Evolutionary conservation across 2,113 vertebrate species (phyloP), one percentile per base, ranked within the genome.

Genomic region (Gymnobelideus leadbeateri): DNA sequence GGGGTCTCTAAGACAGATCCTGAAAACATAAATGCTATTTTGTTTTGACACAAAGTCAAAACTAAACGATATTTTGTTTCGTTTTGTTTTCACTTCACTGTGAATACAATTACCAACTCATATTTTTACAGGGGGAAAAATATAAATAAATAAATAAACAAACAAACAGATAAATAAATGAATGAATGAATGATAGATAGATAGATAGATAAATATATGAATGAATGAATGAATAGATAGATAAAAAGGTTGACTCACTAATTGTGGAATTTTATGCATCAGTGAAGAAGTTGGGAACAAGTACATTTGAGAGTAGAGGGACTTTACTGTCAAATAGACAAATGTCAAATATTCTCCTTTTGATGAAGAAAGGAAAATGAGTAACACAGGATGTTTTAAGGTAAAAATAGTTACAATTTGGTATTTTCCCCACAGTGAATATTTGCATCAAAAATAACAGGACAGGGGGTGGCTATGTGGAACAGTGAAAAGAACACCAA

Each of bases 21-120:
- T 92, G 68, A 92, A 14, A 77, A 92, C 31, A 91, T 43, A 92
- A 94, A 92, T 92, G 94, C 54, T 90, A 37, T 52, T 52, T 52
- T 52, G 3, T 52, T 52, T 52, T 52, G 52, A 52, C 16, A 10
- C 68, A 94, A 94, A 94, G 91, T 94, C 12, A 91, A 93, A 91
- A 37, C 10, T 31, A 31, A 61, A 37, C 0, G 37, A 61, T 37
- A 2, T 14, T 37, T 61, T 26, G 28, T n/a, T n/a, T n/a, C n/a
- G 47, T 2, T 49, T 52, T 77, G 50, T 96, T 92, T 95, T 24
- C 55, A 68, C 52, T 89, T 0, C 54, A 54, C 49, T 53, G 92
- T 89, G 19, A 92, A 24, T 91, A 12, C 46, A 94, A 47, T 26
- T 4, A n/a, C 2, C 28, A 91, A 16, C 93, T 68, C 94, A 25